Evolutionary conservation across 2,113 vertebrate genomes (phyloP).

Genomic region (Amblyopsis rosae): DNA sequence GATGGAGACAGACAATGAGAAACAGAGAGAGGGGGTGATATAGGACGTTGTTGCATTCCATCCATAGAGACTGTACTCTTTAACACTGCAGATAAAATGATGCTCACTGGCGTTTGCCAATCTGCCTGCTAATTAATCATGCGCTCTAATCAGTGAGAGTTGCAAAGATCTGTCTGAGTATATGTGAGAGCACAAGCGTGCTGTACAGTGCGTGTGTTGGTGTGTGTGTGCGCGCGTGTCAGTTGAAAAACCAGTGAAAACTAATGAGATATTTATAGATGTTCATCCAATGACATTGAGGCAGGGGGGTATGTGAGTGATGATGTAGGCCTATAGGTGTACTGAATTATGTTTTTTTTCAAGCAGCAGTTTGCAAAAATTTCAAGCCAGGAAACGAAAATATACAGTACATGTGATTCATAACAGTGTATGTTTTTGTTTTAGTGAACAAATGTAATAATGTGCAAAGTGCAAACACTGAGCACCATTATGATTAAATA

Average conservation of each 20-base stretch:
- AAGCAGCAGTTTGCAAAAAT: too few species aligned
- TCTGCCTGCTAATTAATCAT: conserved; percentile 77
- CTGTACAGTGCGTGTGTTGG: neutral
- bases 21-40: conserved; percentile 36
- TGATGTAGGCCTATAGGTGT: too few species aligned
- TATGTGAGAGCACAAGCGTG: too few species aligned
- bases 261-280: conserved; percentile 20
- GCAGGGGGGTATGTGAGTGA: too few species aligned
- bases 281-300: conserved; percentile 10
- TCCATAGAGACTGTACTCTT: conserved; percentile 59
- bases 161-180: conserved; percentile 26
- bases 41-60: conserved; percentile 61
- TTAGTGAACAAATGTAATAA: too few species aligned
- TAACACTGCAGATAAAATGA: conserved; percentile 64
- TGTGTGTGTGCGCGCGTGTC: conserved; percentile 18
- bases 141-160: conserved; percentile 68
- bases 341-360: too few species aligned
- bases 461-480: too few species aligned
- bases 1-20: conserved; percentile 17
- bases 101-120: conserved; percentile 66
- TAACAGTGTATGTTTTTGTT: too few species aligned
- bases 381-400: too few species aligned
- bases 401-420: too few species aligned
- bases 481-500: too few species aligned
- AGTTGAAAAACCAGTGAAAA: conserved; percentile 22